Evolutionary conservation across 2,797 vertebrate genomes (phyloP).

Genomic region (Chaenodraco wilsoni): DNA sequence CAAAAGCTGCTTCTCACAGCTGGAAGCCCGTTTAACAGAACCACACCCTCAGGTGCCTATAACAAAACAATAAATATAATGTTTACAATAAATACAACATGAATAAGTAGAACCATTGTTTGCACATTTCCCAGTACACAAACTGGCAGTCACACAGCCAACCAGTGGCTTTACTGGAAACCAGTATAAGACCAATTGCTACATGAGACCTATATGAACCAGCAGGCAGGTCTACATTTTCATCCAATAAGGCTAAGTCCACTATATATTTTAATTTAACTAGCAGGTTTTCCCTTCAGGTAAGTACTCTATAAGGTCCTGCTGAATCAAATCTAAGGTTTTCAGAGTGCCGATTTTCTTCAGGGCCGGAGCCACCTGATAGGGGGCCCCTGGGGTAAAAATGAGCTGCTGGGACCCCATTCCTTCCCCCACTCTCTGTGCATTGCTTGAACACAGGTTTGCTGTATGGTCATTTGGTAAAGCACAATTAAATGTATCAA

Average conservation of each 20-base stretch:
- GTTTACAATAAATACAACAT: conserved; percentile 71
- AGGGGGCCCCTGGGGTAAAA: not conserved
- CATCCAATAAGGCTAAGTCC: conserved; percentile 49
- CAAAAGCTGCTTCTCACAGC: conserved; percentile 52
- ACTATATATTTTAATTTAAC: conserved; percentile 26
- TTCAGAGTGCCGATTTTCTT: conserved; percentile 26
- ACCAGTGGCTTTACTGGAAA: conserved; percentile 71
- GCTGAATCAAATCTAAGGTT: conserved; percentile 29
- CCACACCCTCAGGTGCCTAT: conserved; percentile 37
- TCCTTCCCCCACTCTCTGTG: not conserved
- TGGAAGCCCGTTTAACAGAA: conserved; percentile 74
- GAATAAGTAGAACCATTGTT: conserved; percentile 48
- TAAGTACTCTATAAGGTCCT: conserved; percentile 7
- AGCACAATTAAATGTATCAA: conserved; percentile 11
- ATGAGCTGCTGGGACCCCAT: not conserved
- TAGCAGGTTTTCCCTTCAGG: conserved; percentile 11
- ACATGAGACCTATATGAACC: conserved; percentile 68
- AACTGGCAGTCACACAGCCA: conserved; percentile 64
- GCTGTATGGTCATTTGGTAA: conserved; percentile 16
- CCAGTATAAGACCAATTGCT: conserved; percentile 59
- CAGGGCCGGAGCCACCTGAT: not conserved
- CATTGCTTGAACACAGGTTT: conserved; percentile 10
- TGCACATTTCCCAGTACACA: conserved; percentile 62
- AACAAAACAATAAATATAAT: conserved; percentile 59
- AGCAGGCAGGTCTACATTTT: conserved; percentile 62